These are phyloP conservation scores for Pristionchus arcanus DNA, from an alignment of 2,888 invertebrate species.

Conservation along the genomic window DNA sequence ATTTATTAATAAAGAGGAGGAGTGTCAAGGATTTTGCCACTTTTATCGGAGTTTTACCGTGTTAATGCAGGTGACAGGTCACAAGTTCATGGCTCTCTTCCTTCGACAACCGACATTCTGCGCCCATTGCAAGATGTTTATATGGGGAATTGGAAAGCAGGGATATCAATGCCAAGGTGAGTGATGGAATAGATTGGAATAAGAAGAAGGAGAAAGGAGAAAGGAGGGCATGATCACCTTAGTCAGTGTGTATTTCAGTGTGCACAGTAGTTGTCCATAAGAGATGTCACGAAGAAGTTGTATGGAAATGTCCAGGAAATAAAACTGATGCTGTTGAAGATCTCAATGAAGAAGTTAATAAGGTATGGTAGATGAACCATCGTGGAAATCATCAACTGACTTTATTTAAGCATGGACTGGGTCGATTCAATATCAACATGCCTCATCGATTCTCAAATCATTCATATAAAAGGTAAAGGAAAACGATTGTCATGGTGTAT, in stretches of 20 bases:
- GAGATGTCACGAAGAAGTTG: constrained; percentile 95
- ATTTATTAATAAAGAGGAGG: no score
- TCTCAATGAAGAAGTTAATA: constrained; percentile 67
- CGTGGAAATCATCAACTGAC: not conserved
- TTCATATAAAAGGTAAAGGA: constrained; percentile 88
- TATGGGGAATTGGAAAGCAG: constrained; percentile 87
- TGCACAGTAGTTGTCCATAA: constrained; percentile 99
- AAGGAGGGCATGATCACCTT: not conserved
- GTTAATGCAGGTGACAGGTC: constrained; percentile 89
- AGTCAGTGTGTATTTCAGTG: constrained; percentile 84
- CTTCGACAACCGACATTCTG: constrained; percentile 99
- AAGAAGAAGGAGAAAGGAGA: not conserved
- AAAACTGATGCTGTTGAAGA: constrained; percentile 82
- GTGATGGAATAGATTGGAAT: not conserved
- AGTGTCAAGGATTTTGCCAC: no score
- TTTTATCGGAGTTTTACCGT: no score
- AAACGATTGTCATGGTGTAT: not conserved
- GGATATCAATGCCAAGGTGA: constrained; percentile 83
- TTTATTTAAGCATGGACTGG: constrained; percentile 56
- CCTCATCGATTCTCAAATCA: constrained; percentile 95
- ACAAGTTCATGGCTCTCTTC: constrained; percentile 99
- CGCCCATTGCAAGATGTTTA: constrained; percentile 98
- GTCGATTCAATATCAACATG: constrained; percentile 96
- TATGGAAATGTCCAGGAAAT: constrained; percentile 99
- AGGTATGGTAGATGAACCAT: constrained; percentile 55